Evolutionary conservation across 2,113 vertebrate genomes (phyloP).

Genomic region (Bambusicola thoracicus): DNA sequence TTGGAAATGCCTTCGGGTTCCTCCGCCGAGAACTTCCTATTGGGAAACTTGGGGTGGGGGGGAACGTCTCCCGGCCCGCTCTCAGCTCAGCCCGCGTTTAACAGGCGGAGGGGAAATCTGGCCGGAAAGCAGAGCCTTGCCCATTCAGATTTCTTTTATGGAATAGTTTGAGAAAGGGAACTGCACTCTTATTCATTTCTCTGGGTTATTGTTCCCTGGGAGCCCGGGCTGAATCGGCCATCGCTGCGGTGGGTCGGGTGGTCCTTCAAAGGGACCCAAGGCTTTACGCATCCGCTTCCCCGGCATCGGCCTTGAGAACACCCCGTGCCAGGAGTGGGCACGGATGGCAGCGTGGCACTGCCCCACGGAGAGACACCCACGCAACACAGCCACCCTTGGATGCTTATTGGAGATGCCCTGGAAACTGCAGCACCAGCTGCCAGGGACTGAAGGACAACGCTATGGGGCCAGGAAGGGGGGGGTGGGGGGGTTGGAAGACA

Average conservation of each 20-base stretch:
- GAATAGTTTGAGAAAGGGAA: constrained; percentile 68
- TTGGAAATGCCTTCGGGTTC: constrained; percentile 70
- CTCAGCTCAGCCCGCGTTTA: constrained; percentile 22
- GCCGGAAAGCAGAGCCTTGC: constrained; percentile 69
- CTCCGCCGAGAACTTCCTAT: constrained; percentile 48
- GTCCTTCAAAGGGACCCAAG: constrained; percentile 58
- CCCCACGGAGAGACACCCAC: neutral
- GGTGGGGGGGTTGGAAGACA: neutral
- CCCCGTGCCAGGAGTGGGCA: neutral
- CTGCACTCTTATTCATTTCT: constrained; percentile 71
- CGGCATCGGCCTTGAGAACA: constrained; percentile 47
- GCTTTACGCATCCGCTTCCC: constrained; percentile 60
- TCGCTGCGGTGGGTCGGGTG: constrained; percentile 61
- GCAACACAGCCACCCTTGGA: neutral
- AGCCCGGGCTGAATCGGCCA: constrained; percentile 56
- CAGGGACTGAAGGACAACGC: neutral
- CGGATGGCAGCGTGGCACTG: neutral
- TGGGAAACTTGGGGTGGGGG: constrained; percentile 53
- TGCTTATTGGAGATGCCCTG: neutral
- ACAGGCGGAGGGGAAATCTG: constrained; percentile 71
- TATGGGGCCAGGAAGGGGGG: neutral
- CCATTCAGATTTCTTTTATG: constrained; percentile 73
- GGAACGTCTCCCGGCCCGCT: constrained; percentile 53
- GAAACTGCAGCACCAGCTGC: neutral
- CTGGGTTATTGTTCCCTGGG: constrained; percentile 71